Conservation (phyloP, 1,140 invertebrate species). For the Drosophila ambigua region DNA sequence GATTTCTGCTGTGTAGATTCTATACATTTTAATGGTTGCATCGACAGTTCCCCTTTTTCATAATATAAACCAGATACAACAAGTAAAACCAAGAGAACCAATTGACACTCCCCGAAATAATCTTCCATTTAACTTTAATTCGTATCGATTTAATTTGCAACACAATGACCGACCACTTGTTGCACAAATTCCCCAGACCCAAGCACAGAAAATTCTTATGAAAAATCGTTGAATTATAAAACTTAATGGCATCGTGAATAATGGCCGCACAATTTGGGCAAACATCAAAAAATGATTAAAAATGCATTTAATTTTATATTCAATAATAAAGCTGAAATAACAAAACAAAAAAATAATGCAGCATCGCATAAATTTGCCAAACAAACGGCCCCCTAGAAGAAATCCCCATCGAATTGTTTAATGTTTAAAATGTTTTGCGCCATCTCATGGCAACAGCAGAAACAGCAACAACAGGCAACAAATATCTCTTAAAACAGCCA, state of each 20-base stretch:
- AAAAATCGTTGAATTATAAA: conserved; percentile 6
- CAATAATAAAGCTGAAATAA: conserved; percentile 60
- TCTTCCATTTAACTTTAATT: too few species aligned
- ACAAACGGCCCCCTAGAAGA: conserved; percentile 7
- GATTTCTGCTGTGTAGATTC: too few species aligned
- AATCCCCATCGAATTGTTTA: conserved; percentile 51
- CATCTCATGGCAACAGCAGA: conserved; percentile 34
- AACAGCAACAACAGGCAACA: conserved; percentile 26
- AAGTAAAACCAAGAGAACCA: too few species aligned
- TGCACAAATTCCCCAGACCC: conserved; percentile 3
- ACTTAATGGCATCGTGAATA: conserved; percentile 55
- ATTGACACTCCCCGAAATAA: too few species aligned
- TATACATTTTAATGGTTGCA: too few species aligned
- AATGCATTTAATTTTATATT: conserved; percentile 73
- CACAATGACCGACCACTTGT: background rate
- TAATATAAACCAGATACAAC: too few species aligned
- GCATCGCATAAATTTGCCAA: conserved; percentile 56
- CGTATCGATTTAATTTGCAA: too few species aligned
- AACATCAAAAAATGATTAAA: conserved; percentile 74
- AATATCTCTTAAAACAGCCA: too few species aligned
- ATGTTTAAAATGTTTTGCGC: conserved; percentile 60
- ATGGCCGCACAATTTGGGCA: conserved; percentile 51
- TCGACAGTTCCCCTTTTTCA: too few species aligned
- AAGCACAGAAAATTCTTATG: background rate
- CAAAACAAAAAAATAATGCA: conserved; percentile 20